phyloP scores from a whole-genome alignment of 2,113 vertebrate species.

The Crotalus horridus region DNA sequence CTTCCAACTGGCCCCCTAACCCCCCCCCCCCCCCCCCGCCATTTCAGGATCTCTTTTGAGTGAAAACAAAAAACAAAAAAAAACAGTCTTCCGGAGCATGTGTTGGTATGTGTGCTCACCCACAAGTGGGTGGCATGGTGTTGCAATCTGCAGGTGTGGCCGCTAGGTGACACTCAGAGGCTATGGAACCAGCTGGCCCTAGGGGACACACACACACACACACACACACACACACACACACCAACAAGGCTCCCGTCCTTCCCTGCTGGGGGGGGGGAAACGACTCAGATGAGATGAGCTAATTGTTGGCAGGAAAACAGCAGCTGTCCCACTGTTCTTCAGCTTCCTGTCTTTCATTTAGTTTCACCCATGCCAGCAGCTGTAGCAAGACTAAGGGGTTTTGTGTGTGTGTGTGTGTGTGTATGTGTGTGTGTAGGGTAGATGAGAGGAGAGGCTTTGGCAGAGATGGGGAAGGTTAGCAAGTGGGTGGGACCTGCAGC shows the following conservation, averaged over 20 bases:
- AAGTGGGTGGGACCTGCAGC: neutral
- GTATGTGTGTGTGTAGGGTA: neutral
- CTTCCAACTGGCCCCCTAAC: neutral
- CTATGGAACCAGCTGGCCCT: too few relatives aligned
- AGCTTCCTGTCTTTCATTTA: neutral
- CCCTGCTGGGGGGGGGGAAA: neutral
- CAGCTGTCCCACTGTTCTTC: neutral
- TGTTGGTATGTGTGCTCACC: neutral
- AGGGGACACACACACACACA: too few relatives aligned
- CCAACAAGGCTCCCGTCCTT: neutral
- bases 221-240: too few relatives aligned
- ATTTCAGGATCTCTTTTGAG: neutral
- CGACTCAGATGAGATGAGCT: neutral
- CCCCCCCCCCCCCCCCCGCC: fast-evolving
- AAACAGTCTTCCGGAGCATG: neutral
- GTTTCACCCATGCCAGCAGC: neutral
- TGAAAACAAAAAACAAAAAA: neutral
- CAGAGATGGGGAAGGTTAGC: neutral
- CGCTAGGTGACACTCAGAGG: neutral
- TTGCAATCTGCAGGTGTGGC: neutral
- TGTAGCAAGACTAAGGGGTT: neutral
- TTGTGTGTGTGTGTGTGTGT: neutral
- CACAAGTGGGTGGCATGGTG: neutral
- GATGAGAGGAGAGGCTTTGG: neutral
- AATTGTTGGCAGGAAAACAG: neutral